Evolutionary conservation across 2,888 invertebrate genomes (phyloP), one percentile per base, ranked within the genome.

Genomic region (Chironomus tentans): DNA sequence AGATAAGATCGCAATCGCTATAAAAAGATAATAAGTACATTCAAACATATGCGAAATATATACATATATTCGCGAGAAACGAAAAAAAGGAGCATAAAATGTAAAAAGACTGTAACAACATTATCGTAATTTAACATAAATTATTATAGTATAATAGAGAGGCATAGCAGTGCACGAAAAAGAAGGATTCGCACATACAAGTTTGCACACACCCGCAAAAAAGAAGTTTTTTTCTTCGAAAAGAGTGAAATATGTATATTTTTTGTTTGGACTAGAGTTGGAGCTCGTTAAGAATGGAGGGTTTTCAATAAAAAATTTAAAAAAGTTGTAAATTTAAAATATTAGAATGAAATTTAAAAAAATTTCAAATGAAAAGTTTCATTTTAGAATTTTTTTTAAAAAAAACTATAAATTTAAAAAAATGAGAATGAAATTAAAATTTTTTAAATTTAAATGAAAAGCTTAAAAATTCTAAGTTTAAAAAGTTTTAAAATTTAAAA

Each of bases 1-100:
- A 65, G 71, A 71, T 71, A 71, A 71, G 71, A 71, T 61, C 56
- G 47, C 18, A 71, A 71, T 71, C 61, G 71, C 71, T 50, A 71
- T 56, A 71, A 71, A 71, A 50, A 61, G 71, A 71, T 71, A 71
- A 71, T 71, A 50, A 65, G 65, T 65, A 65, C 65, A 65, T 65
- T 10, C 24, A 24, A 65, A 22, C 65, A 65, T 65, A 65, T 56
- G 56, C 15, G 56, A 56, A 50, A 56, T 56, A 18, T 18, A 56
- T 5, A 56, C 18, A 18, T 56, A 38, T 56, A 7, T 56, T 56
- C 56, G 47, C 70, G 22, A 70, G 68, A 38, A 12, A 38, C 28
- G 28, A 38, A 38, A 38, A 38, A 38, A 38, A 38, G 38, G 38
- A 38, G 38, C 38, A 38, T 38, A 70, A 7, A 47, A 70, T 15